phyloP scores from a whole-genome alignment of 2,113 vertebrate species.

The Esox niger region DNA sequence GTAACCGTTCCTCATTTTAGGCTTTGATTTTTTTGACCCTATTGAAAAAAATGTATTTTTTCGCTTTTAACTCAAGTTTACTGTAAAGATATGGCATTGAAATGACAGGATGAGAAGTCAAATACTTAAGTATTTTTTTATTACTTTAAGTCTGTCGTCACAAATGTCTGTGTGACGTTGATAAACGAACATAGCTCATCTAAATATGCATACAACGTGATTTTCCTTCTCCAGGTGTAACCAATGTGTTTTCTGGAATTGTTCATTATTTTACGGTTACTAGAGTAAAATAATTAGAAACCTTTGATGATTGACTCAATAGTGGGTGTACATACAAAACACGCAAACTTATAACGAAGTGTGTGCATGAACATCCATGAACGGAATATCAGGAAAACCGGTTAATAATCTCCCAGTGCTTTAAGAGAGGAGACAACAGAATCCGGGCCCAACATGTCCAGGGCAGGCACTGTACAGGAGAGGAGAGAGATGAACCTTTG shows the following conservation, averaged over 20 bases:
- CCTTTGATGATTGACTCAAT: background rate
- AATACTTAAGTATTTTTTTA: slow-evolving; percentile 51
- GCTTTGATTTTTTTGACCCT: slow-evolving; percentile 83
- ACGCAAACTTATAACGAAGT: background rate
- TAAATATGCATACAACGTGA: slow-evolving; percentile 9
- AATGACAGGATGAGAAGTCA: slow-evolving; percentile 55
- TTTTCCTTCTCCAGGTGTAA: background rate
- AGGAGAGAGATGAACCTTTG: slow-evolving; percentile 29
- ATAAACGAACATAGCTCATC: background rate
- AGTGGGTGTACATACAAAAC: background rate
- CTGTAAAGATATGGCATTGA: slow-evolving; percentile 62
- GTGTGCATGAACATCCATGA: background rate
- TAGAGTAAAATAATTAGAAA: background rate
- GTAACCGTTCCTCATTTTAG: slow-evolving; percentile 94
- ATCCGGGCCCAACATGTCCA: slow-evolving; percentile 27
- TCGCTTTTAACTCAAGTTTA: slow-evolving; percentile 60
- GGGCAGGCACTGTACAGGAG: background rate
- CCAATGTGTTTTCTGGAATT: background rate
- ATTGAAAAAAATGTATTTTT: slow-evolving; percentile 79
- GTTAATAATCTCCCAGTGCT: background rate
- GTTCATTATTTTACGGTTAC: background rate
- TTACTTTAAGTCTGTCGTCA: slow-evolving; percentile 29
- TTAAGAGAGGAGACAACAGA: background rate
- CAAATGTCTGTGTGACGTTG: slow-evolving; percentile 27
- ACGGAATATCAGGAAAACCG: background rate